These are phyloP conservation scores for Platynereis dumerilii DNA, from an alignment of 2,888 invertebrate species.

Conservation along the genomic window DNA sequence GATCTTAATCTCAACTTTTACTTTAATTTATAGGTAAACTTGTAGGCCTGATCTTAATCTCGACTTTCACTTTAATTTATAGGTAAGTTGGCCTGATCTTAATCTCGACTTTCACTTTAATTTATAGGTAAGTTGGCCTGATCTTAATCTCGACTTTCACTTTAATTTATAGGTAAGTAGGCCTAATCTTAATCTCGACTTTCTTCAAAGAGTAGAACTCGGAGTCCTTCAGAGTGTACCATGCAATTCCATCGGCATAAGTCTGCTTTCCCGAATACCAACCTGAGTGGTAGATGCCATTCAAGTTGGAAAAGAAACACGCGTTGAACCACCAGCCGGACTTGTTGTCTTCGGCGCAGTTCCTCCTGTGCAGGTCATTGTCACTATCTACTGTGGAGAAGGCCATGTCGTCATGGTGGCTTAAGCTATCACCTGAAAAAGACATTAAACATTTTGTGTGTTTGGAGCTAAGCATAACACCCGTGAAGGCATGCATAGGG, in stretches of 20 bases:
- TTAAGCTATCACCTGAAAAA: slow-evolving; percentile 55
- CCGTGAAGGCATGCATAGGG: no score
- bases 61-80: no score
- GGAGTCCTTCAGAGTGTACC: slow-evolving; percentile 52
- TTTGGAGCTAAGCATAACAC: no score
- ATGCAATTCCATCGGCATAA: slow-evolving; percentile 36
- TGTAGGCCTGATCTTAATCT: no score
- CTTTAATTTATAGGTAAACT: no score
- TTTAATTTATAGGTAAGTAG: slow-evolving; percentile 17
- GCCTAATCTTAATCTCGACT: slow-evolving; percentile 55
- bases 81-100: no score
- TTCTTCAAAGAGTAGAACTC: slow-evolving; percentile 57
- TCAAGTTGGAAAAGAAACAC: slow-evolving; percentile 56
- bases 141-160: no score
- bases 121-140: no score
- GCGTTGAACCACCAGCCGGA: slow-evolving; percentile 61
- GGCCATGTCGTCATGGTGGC: slow-evolving; percentile 57
- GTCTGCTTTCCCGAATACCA: slow-evolving; percentile 45
- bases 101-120: no score
- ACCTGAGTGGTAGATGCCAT: slow-evolving; percentile 57
- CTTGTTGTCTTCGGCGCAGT: slow-evolving; percentile 59
- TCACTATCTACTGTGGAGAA: slow-evolving; percentile 61
- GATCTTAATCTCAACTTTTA: no score
- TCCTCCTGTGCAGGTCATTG: slow-evolving; percentile 56
- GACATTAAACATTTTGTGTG: no score